phyloP scores from a whole-genome alignment of 2,888 invertebrate species.

The Adineta ricciae region DNA sequence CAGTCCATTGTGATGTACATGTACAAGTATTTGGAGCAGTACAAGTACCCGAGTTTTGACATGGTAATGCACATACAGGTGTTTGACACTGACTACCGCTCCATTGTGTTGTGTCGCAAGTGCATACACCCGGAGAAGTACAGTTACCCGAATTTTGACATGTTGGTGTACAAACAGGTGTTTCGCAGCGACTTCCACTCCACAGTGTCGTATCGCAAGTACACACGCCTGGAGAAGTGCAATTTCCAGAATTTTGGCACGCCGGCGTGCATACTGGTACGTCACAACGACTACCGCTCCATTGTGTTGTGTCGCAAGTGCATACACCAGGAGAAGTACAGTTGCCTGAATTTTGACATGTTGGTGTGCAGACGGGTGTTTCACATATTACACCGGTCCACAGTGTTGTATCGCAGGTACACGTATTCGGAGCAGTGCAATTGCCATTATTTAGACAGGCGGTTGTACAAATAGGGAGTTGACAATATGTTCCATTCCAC shows the following conservation, averaged over 20 bases:
- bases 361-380: not conserved
- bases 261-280: not conserved
- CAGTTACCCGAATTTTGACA: not conserved
- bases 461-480: not conserved
- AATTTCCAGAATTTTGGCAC: not conserved
- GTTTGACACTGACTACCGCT: not conserved
- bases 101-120: not conserved
- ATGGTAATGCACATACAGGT: not conserved
- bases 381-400: too few species aligned
- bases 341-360: not conserved
- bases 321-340: not conserved
- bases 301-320: not conserved
- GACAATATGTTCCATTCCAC: not conserved
- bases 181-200: not conserved
- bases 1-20: too few species aligned
- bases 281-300: not conserved
- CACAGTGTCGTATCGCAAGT: not conserved
- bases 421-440: too few species aligned
- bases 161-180: not conserved
- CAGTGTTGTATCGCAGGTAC: too few species aligned
- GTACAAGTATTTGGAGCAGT: too few species aligned
- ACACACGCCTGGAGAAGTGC: not conserved
- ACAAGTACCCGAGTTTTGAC: not conserved
- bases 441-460: too few species aligned
- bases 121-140: not conserved